Evolutionary conservation across 2,797 vertebrate species (phyloP), one percentile per base, ranked within the genome.

Genomic region (Percopsis omiscomaycus): DNA sequence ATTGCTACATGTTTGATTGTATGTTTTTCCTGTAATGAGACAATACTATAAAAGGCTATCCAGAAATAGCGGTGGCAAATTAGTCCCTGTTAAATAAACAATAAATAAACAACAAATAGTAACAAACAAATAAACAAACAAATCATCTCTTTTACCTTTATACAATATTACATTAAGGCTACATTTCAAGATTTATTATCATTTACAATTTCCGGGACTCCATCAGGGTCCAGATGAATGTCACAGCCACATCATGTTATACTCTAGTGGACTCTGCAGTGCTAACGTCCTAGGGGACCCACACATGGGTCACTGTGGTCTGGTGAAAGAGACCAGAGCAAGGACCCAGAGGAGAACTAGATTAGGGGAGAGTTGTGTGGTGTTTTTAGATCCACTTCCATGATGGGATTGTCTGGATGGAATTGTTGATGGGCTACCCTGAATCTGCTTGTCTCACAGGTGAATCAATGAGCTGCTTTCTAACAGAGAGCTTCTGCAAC

Each of bases 201-300:
- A 60, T 54, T 42, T 22, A 22, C n/a, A n/a, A n/a, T n/a, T n/a
- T n/a, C n/a, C n/a, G n/a, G 22, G 1, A 22, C 22, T 22, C 22
- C 22, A 22, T 22, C 22, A 22, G 37, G 28, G 63, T 44, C 59
- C 64, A 66, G 72, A 85, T 84, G 86, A 76, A 66, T 72, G 79
- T 85, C 83, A 49, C 74, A 73, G 73, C 64, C 45, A 77, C 32
- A 86, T 83, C 63, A 73, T 77, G 84, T 58, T 75, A 64, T 64
- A 64, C 68, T n/a, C 67, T 53, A 59, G 75, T 73, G 83, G 77
- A 86, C 74, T 84, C 71, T 77, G 74, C 61, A 45, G 56, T 46
- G 59, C 51, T 73, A 56, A 77, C 70, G 79, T 75, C 73, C 57
- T 12, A 9, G 62, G 57, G 32, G 5, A 6, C 27, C 5, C 44